These are phyloP conservation scores for Conus ventricosus DNA, from an alignment of 1,140 invertebrate genomes.

Conservation along the genomic window DNA sequence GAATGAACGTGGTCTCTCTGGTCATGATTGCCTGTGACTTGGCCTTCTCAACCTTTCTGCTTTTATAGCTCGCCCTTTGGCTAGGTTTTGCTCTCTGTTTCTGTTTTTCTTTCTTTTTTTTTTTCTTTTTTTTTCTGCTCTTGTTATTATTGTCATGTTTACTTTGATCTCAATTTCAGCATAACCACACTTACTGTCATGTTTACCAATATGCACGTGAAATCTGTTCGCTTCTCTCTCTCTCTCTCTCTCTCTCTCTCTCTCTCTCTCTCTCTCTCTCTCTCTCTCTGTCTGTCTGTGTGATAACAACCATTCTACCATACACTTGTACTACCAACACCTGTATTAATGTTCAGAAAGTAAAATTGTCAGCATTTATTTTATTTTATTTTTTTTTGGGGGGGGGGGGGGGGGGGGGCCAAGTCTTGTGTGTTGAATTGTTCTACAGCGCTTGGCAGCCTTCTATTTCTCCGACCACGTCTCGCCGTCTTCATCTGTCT, in stretches of 20 bases:
- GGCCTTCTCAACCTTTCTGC: neutral
- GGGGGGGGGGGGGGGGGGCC: too few relatives aligned
- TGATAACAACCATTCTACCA: neutral
- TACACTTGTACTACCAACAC: neutral
- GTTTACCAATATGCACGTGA: neutral
- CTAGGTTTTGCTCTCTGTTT: neutral
- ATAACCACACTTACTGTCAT: neutral
- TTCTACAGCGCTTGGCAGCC: too few relatives aligned
- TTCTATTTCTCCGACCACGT: too few relatives aligned
- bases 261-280: slow-evolving; percentile 22
- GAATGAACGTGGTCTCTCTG: neutral
- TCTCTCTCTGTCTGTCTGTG: neutral
- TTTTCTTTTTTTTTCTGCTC: neutral
- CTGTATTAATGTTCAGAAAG: too few relatives aligned
- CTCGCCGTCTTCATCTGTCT: too few relatives aligned
- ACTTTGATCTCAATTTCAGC: neutral
- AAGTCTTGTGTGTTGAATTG: too few relatives aligned
- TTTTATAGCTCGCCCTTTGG: neutral
- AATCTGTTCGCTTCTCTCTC: neutral
- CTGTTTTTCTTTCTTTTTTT: neutral
- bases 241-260: slow-evolving; percentile 5
- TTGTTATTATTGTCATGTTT: neutral
- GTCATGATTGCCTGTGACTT: too few relatives aligned
- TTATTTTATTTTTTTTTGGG: too few relatives aligned
- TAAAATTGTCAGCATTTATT: too few relatives aligned